phyloP scores from a whole-genome alignment of 2,888 invertebrate species.

The Rhodophaea formosa region DNA sequence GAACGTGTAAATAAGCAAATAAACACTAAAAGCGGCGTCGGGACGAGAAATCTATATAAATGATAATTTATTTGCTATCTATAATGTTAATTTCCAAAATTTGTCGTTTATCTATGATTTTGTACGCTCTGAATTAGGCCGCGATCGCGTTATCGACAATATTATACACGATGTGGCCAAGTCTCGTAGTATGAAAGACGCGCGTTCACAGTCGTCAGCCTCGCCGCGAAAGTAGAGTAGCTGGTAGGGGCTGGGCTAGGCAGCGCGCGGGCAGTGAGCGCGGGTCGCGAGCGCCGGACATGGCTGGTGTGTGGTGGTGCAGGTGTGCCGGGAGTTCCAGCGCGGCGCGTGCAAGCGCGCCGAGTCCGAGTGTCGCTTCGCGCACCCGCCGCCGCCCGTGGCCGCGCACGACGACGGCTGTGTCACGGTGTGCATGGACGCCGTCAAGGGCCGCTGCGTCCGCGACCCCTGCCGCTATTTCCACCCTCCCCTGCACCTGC shows the following conservation, averaged over 20 bases:
- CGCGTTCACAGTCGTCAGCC: constrained; percentile 14
- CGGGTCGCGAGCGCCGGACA: constrained; percentile 56
- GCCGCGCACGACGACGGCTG: constrained; percentile 98
- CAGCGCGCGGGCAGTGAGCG: constrained; percentile 24
- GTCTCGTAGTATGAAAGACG: constrained; percentile 12
- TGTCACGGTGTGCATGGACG: constrained; percentile 99
- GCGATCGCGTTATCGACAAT: constrained; percentile 18
- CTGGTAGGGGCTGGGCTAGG: constrained; percentile 31
- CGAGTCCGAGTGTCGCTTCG: constrained; percentile 99
- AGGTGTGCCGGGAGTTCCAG: constrained; percentile 99
- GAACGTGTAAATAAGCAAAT: constrained; percentile 18
- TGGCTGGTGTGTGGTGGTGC: constrained; percentile 81
- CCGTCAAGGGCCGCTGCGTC: constrained; percentile 99
- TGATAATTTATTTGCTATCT: background rate
- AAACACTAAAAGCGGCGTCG: constrained; percentile 66
- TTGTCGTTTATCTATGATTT: background rate
- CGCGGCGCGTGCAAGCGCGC: constrained; percentile 99
- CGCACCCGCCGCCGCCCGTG: constrained; percentile 98
- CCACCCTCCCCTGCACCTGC: constrained; percentile 99
- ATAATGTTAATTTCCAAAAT: background rate
- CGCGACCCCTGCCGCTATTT: constrained; percentile 99
- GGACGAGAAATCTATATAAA: constrained; percentile 44
- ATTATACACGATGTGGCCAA: constrained; percentile 12
- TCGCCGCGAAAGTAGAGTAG: constrained; percentile 7
- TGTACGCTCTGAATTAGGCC: background rate